These are phyloP conservation scores for Trachythela sp. DNA, from an alignment of 64 coral and sea anemone species.

Conservation along the genomic window DNA sequence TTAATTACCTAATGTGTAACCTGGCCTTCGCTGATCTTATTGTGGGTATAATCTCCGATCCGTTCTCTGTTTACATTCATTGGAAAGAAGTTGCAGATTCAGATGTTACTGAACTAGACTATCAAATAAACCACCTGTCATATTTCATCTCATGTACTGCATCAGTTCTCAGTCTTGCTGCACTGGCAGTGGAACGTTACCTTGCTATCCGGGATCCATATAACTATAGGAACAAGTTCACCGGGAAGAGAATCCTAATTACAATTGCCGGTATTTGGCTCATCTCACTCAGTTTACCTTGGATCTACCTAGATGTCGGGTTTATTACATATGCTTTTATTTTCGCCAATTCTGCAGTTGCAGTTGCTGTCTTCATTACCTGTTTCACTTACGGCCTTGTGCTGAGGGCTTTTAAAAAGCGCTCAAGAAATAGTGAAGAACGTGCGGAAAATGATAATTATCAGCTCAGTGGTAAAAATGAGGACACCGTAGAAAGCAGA, in stretches of 20 bases:
- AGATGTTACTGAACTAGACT: background rate
- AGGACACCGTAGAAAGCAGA: background rate
- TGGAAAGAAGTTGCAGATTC: constrained; percentile 40
- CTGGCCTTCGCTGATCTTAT: constrained; percentile 60
- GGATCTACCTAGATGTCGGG: constrained; percentile 67
- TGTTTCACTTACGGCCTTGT: background rate
- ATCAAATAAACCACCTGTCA: constrained; percentile 43
- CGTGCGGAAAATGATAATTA: background rate
- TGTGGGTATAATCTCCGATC: constrained; percentile 43
- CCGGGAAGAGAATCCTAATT: background rate
- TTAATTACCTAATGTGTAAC: constrained; percentile 68
- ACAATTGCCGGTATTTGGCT: constrained; percentile 52
- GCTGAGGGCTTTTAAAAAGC: background rate
- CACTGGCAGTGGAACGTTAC: constrained; percentile 68
- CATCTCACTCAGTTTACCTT: constrained; percentile 49
- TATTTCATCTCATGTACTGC: constrained; percentile 80
- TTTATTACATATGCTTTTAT: constrained; percentile 76
- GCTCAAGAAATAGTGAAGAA: background rate
- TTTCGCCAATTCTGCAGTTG: constrained; percentile 71
- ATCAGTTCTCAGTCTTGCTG: constrained; percentile 66
- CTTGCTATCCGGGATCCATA: constrained; percentile 53
- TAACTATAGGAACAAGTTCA: constrained; percentile 45
- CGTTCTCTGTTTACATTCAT: constrained; percentile 42
- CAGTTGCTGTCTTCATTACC: constrained; percentile 1
- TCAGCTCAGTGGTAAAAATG: background rate